A percentile compares a stretch with the other conserved stretches of the same genome.
These are phyloP conservation scores for Cassiopea xamachana DNA, from an alignment of 30 jellyfish, hydroid and myxozoan species.

Conservation along the genomic window DNA sequence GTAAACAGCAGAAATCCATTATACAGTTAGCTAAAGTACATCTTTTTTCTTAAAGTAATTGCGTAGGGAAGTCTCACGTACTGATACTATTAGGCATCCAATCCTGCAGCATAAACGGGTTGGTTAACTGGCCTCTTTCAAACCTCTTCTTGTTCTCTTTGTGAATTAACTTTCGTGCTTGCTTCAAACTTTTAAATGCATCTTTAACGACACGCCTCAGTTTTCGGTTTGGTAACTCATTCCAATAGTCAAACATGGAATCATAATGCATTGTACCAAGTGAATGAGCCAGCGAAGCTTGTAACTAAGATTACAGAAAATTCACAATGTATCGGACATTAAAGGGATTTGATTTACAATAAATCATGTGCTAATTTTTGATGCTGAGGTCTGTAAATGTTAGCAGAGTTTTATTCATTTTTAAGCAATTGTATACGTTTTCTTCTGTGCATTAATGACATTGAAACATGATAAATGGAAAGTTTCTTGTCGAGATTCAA, in stretches of 20 bases:
- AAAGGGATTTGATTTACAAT: too few species aligned
- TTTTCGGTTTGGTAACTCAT: not conserved
- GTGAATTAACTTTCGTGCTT: conserved; percentile 3
- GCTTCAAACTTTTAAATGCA: not conserved
- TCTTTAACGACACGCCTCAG: conserved; percentile 12
- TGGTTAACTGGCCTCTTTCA: conserved; percentile 40
- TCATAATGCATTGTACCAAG: conserved; percentile 62
- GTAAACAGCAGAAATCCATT: too few species aligned
- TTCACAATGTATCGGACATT: too few species aligned
- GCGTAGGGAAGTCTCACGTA: not conserved
- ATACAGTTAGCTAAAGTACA: too few species aligned
- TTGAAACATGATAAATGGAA: too few species aligned
- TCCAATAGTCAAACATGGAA: conserved; percentile 50
- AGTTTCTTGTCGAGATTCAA: too few species aligned
- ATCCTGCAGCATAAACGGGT: conserved; percentile 60
- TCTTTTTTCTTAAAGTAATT: too few species aligned
- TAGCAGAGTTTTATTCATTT: too few species aligned
- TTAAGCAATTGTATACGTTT: too few species aligned
- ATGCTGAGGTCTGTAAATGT: too few species aligned
- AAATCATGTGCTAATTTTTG: too few species aligned
- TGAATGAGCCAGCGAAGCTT: conserved; percentile 14
- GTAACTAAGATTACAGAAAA: conserved; percentile 46
- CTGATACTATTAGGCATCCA: conserved; percentile 64
- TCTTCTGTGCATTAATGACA: too few species aligned
- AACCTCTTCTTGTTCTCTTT: conserved; percentile 27